Evolutionary conservation across 2,113 vertebrate species (phyloP).

Genomic region (Scortum barcoo): DNA sequence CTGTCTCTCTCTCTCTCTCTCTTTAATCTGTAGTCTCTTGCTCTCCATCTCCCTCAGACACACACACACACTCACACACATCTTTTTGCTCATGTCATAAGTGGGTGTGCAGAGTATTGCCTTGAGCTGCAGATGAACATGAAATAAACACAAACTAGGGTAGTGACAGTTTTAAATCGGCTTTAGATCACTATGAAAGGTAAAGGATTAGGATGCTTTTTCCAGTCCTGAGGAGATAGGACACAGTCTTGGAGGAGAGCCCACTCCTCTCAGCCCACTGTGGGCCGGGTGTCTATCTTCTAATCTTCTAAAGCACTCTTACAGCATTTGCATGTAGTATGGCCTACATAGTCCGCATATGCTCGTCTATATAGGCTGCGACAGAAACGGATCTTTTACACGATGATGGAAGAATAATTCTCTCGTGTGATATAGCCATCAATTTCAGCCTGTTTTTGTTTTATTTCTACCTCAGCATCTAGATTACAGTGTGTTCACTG

Average conservation of each 20-base stretch:
- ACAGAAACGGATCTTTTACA: slow-evolving; percentile 42
- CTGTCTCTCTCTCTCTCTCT: slow-evolving; percentile 15
- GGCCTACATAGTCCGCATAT: slow-evolving; percentile 76
- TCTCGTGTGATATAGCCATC: slow-evolving; percentile 21
- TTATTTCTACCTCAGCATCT: slow-evolving; percentile 11
- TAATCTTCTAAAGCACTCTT: slow-evolving; percentile 83
- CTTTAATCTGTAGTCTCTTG: slow-evolving; percentile 17
- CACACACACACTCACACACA: slow-evolving; percentile 44
- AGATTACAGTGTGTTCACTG: slow-evolving; percentile 12
- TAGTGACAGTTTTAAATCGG: slow-evolving; percentile 84
- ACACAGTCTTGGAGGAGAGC: slow-evolving; percentile 80
- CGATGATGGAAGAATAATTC: slow-evolving; percentile 38
- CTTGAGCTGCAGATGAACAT: slow-evolving; percentile 83
- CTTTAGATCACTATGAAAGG: slow-evolving; percentile 84
- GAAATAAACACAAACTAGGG: slow-evolving; percentile 83
- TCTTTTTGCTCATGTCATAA: slow-evolving; percentile 76
- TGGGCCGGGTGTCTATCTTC: slow-evolving; percentile 78
- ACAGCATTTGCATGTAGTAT: slow-evolving; percentile 77
- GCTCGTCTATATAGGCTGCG: slow-evolving; percentile 52
- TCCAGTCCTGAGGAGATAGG: slow-evolving; percentile 80
- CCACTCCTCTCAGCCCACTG: slow-evolving; percentile 80
- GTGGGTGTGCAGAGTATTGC: slow-evolving; percentile 82
- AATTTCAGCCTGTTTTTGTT: slow-evolving; percentile 40
- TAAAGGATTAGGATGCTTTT: slow-evolving; percentile 83
- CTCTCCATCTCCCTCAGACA: slow-evolving; percentile 36